Evolutionary conservation across 2,113 vertebrate genomes (phyloP), one percentile per base, ranked within the genome.

Genomic region (Pteronura brasiliensis): DNA sequence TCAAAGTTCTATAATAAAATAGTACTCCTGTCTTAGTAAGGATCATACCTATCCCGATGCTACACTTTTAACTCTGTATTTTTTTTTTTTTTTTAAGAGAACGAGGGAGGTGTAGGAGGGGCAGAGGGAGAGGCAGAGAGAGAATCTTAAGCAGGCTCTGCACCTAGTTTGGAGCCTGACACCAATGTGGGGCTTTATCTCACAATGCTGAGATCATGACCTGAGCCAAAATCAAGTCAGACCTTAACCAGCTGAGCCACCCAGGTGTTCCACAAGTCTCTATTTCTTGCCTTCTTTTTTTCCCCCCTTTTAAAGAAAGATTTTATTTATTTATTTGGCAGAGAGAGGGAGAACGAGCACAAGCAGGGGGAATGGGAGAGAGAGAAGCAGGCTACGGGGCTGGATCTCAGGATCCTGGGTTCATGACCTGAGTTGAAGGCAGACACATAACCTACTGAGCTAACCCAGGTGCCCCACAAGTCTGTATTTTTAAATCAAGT

Each of bases 401-500:
- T 61, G 7, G 10, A 61, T 61, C 59, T 61, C 59, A 63, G 12
- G 29, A 63, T 13, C 27, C 65, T 67, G 31, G 14, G 65, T 3
- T 67, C 31, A n/a, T 67, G 31, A 67, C 34, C 34, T 36, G 67
- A 69, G 67, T n/a, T 15, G 67, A 36, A 34, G 63, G n/a, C 34
- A 69, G 67, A 69, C 4, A n/a, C 34, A 18, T 36, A 69, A 69
- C n/a, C 67, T 36, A n/a, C 34, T 69, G 34, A 69, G 18, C 18
- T 18, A 69, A 69, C 34, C 7, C 34, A 69, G n/a, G 34, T 10
- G 18, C 34, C 34, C 31, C 31, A 34, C 63, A 67, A 67, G 31
- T 67, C 31, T 67, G 31, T 34, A 34, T 67, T 67, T 67, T 77
- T 96, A 49, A 65, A 29, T 72, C 63, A 93, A 76, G 79, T 59